These are phyloP conservation scores for Brachystomella parvula DNA, from an alignment of 1,140 invertebrate species.

Conservation along the genomic window DNA sequence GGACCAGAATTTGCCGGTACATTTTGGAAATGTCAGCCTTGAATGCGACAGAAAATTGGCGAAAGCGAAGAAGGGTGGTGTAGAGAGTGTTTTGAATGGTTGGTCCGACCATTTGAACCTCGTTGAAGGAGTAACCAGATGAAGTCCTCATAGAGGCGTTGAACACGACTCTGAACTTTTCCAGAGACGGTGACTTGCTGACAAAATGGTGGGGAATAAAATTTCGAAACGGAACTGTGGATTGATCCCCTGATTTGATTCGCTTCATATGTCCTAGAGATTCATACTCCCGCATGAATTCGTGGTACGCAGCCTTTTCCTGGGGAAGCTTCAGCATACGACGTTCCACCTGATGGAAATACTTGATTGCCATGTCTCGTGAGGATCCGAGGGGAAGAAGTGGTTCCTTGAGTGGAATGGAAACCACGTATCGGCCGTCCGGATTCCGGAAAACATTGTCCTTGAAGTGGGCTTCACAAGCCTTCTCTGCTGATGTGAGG, in stretches of 20 bases:
- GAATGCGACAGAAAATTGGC: conserved; percentile 28
- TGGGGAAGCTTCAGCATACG: conserved; percentile 24
- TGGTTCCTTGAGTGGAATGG: conserved; percentile 37
- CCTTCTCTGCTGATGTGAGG: conserved; percentile 23
- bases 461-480: conserved; percentile 36
- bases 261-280: conserved; percentile 39
- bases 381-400: conserved; percentile 23
- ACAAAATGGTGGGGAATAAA: conserved; percentile 37
- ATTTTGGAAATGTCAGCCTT: conserved; percentile 37
- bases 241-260: conserved; percentile 21
- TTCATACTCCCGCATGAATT: conserved; percentile 40
- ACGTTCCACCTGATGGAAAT: conserved; percentile 35
- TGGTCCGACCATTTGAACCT: conserved; percentile 22
- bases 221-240: conserved; percentile 26
- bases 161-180: conserved; percentile 35
- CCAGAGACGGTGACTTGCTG: conserved; percentile 22
- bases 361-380: conserved; percentile 23
- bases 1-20: conserved; percentile 33
- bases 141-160: conserved; percentile 27
- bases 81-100: conserved; percentile 22
- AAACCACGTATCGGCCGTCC: conserved; percentile 36
- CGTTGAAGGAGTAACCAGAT: conserved; percentile 28
- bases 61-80: conserved; percentile 17
- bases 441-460: conserved; percentile 24
- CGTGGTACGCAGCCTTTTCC: conserved; percentile 33